Base-by-base conservation (phyloP, 1,140 invertebrate species). In the Drosophila ohnishii region DNA sequence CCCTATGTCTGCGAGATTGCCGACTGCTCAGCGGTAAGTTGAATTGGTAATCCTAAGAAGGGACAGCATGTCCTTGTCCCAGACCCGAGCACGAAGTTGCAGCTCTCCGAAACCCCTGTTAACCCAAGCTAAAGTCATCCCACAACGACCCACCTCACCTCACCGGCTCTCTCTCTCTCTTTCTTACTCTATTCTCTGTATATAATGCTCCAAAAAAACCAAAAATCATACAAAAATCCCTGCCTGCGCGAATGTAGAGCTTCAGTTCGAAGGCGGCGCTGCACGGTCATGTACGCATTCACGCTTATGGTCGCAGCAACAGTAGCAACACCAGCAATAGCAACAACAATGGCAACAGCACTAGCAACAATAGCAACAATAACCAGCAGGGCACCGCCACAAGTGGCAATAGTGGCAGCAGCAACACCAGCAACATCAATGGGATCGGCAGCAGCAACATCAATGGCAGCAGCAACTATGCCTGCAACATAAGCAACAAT, bases 201-300 rank as follows among this genome's bases (percentile, higher is more conserved):
- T 44, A 73, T 79, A 87, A 62, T 39, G 62, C 78, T 78, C 62
- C 55, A 50, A 50, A 35, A 53, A 58, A 22, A 22, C 1, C 45
- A 60, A 51, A 30, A 50, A 42, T 47, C 57, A 55, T n/a, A 61
- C 40, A 35, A 42, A 67, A 67, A 37, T 28, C 40, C 55, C 47
- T 45, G 60, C 59, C 47, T 70, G 59, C 9, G 65, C 42, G 62
- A 92, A 93, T 94, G 91, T 93, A 96, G 96, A 96, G 95, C 92
- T 96, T 96, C 93, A 95, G 94, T 92, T 96, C 95, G 75, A 94
- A 95, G 92, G 95, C 95, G 91, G 95, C 95, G 80, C 93, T 96
- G 91, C 95, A 95, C 92, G 95, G 95, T 72, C 95, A 96, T 92
- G 94, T 95, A 90, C 93, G 95, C 86, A 95, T 95, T 84, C 95